A percentile compares a stretch with the other conserved stretches of the same genome.
Conservation (phyloP, 2,113 vertebrate species). For the Melospiza georgiana region DNA sequence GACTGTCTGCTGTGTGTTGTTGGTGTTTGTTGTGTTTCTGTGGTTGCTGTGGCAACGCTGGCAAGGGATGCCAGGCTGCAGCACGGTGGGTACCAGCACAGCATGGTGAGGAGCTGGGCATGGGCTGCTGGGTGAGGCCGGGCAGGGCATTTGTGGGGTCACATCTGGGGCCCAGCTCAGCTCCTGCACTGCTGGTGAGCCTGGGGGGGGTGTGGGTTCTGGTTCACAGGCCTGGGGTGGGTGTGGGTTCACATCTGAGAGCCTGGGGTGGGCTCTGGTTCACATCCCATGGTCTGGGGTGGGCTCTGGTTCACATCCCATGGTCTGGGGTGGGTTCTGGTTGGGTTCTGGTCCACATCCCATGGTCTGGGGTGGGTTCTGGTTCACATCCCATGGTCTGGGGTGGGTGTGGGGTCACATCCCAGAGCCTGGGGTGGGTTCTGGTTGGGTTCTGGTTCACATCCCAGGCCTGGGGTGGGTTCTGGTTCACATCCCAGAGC, state of each 20-base stretch:
- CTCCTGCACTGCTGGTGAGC: neutral
- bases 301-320: too few relatives aligned
- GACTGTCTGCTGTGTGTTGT: conserved; percentile 50
- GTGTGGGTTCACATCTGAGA: too few relatives aligned
- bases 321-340: too few relatives aligned
- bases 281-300: too few relatives aligned
- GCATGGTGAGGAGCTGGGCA: rapidly evolving
- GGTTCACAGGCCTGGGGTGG: too few relatives aligned
- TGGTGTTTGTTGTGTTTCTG: conserved; percentile 65
- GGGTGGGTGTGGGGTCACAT: too few relatives aligned
- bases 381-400: too few relatives aligned
- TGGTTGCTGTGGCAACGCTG: conserved; percentile 23
- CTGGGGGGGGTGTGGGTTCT: rapidly evolving
- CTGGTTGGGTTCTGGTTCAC: neutral
- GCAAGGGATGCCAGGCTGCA: conserved; percentile 15
- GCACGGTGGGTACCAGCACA: neutral
- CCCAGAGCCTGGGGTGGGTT: neutral
- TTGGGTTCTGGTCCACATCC: too few relatives aligned
- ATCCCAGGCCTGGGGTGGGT: too few relatives aligned
- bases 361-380: too few relatives aligned
- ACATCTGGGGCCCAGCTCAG: rapidly evolving
- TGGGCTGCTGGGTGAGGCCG: rapidly evolving
- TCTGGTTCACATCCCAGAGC: too few relatives aligned
- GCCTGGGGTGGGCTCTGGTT: neutral
- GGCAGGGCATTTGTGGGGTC: neutral